Conservation (phyloP, 2,888 invertebrate genomes). For the Digitonthophagus gazella region DNA sequence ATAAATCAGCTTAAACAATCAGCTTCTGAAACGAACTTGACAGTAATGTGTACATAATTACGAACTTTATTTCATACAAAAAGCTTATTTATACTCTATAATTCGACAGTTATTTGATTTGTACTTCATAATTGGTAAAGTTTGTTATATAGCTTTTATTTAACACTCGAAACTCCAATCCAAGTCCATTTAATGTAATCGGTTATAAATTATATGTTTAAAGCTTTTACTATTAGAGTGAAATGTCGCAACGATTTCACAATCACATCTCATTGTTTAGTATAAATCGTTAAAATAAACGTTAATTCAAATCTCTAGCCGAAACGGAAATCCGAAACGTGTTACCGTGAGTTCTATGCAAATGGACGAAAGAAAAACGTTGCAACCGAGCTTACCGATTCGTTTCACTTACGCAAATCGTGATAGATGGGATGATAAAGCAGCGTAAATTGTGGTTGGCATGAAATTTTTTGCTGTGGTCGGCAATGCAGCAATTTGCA, state of each 20-base stretch:
- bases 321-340: background rate
- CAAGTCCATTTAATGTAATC: background rate
- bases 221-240: background rate
- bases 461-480: background rate
- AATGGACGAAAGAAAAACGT: background rate
- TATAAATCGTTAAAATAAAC: background rate
- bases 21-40: background rate
- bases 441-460: background rate
- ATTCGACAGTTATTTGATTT: too few species aligned
- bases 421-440: background rate
- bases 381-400: too few species aligned
- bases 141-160: too few species aligned
- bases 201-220: background rate
- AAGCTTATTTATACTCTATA: too few species aligned
- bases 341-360: background rate
- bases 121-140: too few species aligned
- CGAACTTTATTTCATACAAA: too few species aligned
- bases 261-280: background rate
- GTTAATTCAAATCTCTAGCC: background rate
- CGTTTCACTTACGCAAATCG: background rate
- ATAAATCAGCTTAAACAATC: background rate
- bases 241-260: background rate
- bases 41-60: background rate
- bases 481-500: background rate
- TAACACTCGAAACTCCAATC: too few species aligned